These are phyloP conservation scores for Sitobion miscanthi DNA, from an alignment of 1,140 invertebrate genomes.

Conservation along the genomic window DNA sequence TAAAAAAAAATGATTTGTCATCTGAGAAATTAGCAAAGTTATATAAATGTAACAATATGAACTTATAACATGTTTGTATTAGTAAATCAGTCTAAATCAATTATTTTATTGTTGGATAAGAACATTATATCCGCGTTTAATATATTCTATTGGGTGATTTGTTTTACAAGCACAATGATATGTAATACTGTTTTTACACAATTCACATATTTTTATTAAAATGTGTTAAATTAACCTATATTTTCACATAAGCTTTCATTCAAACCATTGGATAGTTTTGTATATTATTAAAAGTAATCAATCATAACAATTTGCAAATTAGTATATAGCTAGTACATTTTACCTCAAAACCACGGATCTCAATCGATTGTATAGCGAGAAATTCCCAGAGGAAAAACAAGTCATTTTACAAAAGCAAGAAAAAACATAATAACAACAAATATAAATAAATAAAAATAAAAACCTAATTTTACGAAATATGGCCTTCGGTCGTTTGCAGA, in stretches of 20 bases:
- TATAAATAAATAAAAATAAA: slow-evolving; percentile 52
- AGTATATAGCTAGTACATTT: neutral
- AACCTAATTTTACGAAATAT: slow-evolving; percentile 57
- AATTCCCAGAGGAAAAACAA: slow-evolving; percentile 55
- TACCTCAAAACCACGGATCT: slow-evolving; percentile 27
- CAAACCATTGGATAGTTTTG: neutral
- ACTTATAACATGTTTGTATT: neutral
- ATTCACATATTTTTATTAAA: neutral
- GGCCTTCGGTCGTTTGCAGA: slow-evolving; percentile 56
- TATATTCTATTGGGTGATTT: neutral
- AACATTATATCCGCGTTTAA: too few relatives aligned
- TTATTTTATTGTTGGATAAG: too few relatives aligned
- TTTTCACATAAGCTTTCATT: neutral
- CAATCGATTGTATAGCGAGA: slow-evolving; percentile 34
- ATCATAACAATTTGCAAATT: neutral
- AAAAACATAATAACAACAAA: slow-evolving; percentile 22
- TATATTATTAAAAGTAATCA: neutral
- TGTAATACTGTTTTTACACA: neutral
- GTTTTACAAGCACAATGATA: neutral
- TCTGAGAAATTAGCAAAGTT: neutral
- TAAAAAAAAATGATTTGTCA: neutral
- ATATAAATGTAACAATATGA: neutral
- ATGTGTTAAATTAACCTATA: neutral
- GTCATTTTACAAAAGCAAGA: slow-evolving; percentile 50
- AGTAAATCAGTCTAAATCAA: too few relatives aligned